Evolutionary conservation across 2,888 invertebrate species (phyloP).

Genomic region (Tineola bisselliella): DNA sequence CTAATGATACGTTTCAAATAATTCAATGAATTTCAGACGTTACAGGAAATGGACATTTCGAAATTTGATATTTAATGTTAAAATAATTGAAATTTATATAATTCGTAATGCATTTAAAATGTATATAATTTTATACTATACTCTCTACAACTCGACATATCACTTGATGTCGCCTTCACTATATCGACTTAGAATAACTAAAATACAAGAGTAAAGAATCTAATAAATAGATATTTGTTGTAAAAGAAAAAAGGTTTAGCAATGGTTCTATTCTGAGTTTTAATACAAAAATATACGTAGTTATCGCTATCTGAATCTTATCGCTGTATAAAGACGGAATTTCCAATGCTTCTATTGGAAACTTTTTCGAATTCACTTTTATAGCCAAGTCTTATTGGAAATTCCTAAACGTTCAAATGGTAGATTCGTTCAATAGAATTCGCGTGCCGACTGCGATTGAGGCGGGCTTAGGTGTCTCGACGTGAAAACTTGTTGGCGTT

Average conservation of each 20-base stretch:
- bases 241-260: background rate
- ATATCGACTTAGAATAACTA: too few relatives aligned
- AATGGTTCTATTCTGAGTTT: background rate
- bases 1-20: background rate
- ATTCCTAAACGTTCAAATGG: constrained; percentile 47
- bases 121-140: too few relatives aligned
- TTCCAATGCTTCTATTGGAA: constrained; percentile 25
- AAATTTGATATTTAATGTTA: background rate
- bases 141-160: too few relatives aligned
- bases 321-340: background rate
- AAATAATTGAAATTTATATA: too few relatives aligned
- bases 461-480: constrained; percentile 19
- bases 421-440: constrained; percentile 41
- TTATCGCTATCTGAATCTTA: background rate
- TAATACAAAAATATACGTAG: background rate
- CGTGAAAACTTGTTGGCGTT: constrained; percentile 12
- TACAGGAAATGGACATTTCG: background rate
- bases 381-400: constrained; percentile 48
- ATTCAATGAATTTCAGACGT: background rate
- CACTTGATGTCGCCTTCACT: too few relatives aligned
- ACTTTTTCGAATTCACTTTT: constrained; percentile 58
- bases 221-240: too few relatives aligned
- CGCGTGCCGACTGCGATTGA: constrained; percentile 51
- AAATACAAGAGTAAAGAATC: too few relatives aligned
- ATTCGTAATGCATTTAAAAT: too few relatives aligned